phyloP scores from a whole-genome alignment of 2,113 vertebrate species.

The Ammodytes dubius region DNA sequence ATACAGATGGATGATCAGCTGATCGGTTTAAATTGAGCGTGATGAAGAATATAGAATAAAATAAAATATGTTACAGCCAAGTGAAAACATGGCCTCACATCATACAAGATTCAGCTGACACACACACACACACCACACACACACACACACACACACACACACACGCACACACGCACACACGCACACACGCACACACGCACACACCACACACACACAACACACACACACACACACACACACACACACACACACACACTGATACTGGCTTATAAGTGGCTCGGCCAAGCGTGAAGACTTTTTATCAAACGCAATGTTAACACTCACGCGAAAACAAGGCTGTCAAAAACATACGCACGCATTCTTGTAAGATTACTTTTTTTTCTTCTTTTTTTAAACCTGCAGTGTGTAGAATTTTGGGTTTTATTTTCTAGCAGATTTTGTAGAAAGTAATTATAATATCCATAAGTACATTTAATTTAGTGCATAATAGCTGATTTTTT shows the following conservation, averaged over 20 bases:
- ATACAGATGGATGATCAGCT: too few relatives aligned
- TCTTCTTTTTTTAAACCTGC: slow-evolving; percentile 10
- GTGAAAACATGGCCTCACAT: too few relatives aligned
- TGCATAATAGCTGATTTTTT: too few relatives aligned
- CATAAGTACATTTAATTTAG: too few relatives aligned
- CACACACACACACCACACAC: neutral
- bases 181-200: neutral
- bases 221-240: neutral
- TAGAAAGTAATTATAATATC: too few relatives aligned
- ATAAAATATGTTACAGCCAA: too few relatives aligned
- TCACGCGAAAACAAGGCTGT: neutral
- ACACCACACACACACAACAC: neutral
- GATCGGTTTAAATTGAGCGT: too few relatives aligned
- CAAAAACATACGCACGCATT: neutral
- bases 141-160: neutral
- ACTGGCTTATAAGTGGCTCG: slow-evolving; percentile 60
- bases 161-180: neutral
- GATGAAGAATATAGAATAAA: too few relatives aligned
- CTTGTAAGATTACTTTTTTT: neutral
- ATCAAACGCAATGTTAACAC: slow-evolving; percentile 53
- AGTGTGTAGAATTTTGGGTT: too few relatives aligned
- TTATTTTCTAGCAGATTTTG: too few relatives aligned
- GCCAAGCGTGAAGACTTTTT: slow-evolving; percentile 45
- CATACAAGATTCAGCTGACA: too few relatives aligned
- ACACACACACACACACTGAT: neutral